These are phyloP conservation scores for Drepana arcuata DNA, from an alignment of 1,140 invertebrate species.

Conservation along the genomic window DNA sequence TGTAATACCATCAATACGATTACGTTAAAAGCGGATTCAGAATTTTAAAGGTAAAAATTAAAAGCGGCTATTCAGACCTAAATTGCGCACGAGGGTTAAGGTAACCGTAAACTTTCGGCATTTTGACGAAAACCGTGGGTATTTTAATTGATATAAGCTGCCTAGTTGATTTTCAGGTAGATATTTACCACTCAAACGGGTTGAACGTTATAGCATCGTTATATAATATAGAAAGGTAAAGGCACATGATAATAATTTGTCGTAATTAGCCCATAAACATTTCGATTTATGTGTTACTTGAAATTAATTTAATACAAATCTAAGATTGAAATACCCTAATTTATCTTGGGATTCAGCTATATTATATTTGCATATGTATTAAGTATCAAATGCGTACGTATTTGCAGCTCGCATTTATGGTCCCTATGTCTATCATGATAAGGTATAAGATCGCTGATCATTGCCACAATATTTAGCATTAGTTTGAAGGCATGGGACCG, in stretches of 20 bases:
- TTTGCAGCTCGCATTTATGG: conserved; percentile 8
- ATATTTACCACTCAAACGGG: too few relatives aligned
- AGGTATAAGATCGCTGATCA: too few relatives aligned
- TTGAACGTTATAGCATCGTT: too few relatives aligned
- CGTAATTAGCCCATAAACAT: too few relatives aligned
- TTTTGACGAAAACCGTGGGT: conserved; percentile 30
- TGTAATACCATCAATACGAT: conserved; percentile 33
- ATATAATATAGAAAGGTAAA: too few relatives aligned
- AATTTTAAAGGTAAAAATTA: conserved; percentile 37
- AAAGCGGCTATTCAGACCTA: conserved; percentile 29
- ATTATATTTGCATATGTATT: conserved; percentile 63
- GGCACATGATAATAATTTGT: too few relatives aligned
- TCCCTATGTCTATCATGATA: conserved; percentile 11
- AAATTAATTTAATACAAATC: too few relatives aligned
- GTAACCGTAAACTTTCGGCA: conserved; percentile 34
- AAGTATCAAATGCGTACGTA: conserved; percentile 32
- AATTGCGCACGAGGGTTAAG: conserved; percentile 34
- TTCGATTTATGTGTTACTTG: too few relatives aligned
- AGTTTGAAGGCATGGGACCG: conserved; percentile 42
- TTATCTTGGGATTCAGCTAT: conserved; percentile 32
- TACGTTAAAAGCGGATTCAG: conserved; percentile 25
- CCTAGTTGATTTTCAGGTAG: neutral
- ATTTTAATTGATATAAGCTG: conserved; percentile 24
- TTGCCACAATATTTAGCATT: conserved; percentile 57
- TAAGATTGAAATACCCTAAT: conserved; percentile 32